Evolutionary conservation across 2,113 vertebrate species (phyloP), one percentile per base, ranked within the genome.

Genomic region (Colistium nudipinnis): DNA sequence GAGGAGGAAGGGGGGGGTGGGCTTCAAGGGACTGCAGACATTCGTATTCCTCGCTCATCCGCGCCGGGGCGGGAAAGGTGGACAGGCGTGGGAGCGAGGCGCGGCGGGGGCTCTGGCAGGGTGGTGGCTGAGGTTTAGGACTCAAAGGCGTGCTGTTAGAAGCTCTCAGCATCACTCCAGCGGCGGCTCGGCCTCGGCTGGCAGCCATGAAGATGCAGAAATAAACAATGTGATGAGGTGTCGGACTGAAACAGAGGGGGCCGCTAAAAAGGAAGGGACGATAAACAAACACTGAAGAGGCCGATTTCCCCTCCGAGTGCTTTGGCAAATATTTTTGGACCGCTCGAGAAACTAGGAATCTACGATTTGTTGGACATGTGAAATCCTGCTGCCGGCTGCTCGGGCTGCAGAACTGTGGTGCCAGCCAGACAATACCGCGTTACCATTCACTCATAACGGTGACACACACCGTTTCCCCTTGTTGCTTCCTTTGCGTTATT

Each of bases 1-100:
- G 45, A 48, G 45, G 33, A 39, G 28, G 44, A 7, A 6, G 54
- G 14, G 30, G 44, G 31, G 55, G 63, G 56, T 65, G 68, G 60
- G 79, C 75, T 89, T 91, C 80, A 82, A 60, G 89, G 78, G 87
- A 84, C 63, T 12, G 63, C 65, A 51, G 75, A 57, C 73, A 93
- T 93, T 92, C 91, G 87, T 93, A 94, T 93, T 94, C 92, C 71
- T 86, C 74, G 88, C 91, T 91, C 85, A 83, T 87, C 80, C 67
- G 73, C 87, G 88, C 87, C 61, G 56, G 77, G 73, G 74, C 35
- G 80, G 71, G 70, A 70, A 79, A 74, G 77, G 77, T 66, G 77
- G 84, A 68, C 72, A 75, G 81, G 36, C 62, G 19, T 36, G 38
- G 64, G 56, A 65, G 76, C 49, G 65, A 28, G 63, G 74, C 74